Base-by-base conservation (phyloP, 2,888 invertebrate species). In the Volucella inanis region DNA sequence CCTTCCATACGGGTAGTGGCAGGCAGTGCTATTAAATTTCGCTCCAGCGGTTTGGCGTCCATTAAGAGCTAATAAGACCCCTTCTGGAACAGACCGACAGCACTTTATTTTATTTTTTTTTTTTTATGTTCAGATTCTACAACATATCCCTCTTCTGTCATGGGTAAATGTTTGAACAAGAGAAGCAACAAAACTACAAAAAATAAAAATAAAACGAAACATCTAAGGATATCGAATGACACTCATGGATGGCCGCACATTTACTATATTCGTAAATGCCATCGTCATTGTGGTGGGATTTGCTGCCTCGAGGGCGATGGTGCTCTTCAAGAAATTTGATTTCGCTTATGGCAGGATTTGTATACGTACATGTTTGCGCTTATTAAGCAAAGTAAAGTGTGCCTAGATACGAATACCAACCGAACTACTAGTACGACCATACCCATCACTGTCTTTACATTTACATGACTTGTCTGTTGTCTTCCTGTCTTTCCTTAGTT, bases 11-110 rank as follows among this genome's bases (percentile, higher is more conserved):
- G 10, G 15, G 14, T 31, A 39, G 76, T 61, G n/a, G 54, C 59
- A 75, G 52, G 71, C 80, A 52, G 65, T 45, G 22, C 38, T 71
- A 81, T 85, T 84, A 80, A 80, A 84, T 84, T 84, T 85, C 85
- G 68, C 67, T 71, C 76, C 71, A 76, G 80, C 76, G 71, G 84
- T 71, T 76, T 76, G 80, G 65, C 81, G 85, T 85, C 85, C 85
- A 85, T 81, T 85, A 85, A 72, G 68, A 55, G 67, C 84, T 84
- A 80, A 79, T 80, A 70, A 71, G 57, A 61, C 78, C 64, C 67
- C 72, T 31, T 31, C 0, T 6, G 6, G 6, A 31, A 31, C 31
- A 31, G 31, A 79, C 55, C 50, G 43, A 22, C 43, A 22, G 39
- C 6, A 31, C 31, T 6, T 4, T 6, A 31, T 6, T 31, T 31